Conservation (phyloP, 2,888 invertebrate genomes). For the Cheilosia urbana region DNA sequence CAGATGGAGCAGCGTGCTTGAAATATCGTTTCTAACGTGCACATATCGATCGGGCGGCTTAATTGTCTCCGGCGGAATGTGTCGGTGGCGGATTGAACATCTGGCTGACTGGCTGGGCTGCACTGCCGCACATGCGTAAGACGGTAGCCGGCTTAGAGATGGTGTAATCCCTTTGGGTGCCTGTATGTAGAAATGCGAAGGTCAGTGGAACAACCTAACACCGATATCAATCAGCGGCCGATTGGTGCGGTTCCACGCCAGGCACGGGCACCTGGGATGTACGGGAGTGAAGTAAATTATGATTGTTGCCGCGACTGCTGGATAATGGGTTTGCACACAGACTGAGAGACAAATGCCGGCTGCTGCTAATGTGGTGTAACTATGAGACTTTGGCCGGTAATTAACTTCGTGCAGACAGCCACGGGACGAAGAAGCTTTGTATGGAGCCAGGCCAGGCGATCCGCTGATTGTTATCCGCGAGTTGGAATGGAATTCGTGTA, state of each 20-base stretch:
- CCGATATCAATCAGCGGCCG: conserved; percentile 54
- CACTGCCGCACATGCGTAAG: conserved; percentile 41
- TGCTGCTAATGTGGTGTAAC: conserved; percentile 55
- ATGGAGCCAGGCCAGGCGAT: conserved; percentile 10
- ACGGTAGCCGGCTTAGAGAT: conserved; percentile 53
- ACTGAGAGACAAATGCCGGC: conserved; percentile 35
- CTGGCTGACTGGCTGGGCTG: conserved; percentile 26
- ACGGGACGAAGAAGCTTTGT: conserved; percentile 39
- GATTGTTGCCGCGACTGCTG: conserved; percentile 33
- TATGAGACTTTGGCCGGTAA: conserved; percentile 52
- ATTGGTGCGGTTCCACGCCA: background rate
- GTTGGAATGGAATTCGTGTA: conserved; percentile 61
- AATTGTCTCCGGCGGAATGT: conserved; percentile 36
- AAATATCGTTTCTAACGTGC: conserved; percentile 57
- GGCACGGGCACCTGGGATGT: conserved; percentile 42
- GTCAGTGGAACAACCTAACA: conserved; percentile 71
- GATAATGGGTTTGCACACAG: conserved; percentile 35
- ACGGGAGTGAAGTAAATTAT: conserved; percentile 54
- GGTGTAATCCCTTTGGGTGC: conserved; percentile 62
- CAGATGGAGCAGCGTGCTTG: conserved; percentile 17
- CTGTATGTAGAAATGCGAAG: conserved; percentile 45
- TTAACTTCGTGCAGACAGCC: conserved; percentile 40
- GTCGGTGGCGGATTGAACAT: conserved; percentile 31
- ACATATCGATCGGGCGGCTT: conserved; percentile 43
- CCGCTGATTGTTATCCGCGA: conserved; percentile 59